phyloP scores from a whole-genome alignment of 2,888 invertebrate genomes.

The Patella caerulea region DNA sequence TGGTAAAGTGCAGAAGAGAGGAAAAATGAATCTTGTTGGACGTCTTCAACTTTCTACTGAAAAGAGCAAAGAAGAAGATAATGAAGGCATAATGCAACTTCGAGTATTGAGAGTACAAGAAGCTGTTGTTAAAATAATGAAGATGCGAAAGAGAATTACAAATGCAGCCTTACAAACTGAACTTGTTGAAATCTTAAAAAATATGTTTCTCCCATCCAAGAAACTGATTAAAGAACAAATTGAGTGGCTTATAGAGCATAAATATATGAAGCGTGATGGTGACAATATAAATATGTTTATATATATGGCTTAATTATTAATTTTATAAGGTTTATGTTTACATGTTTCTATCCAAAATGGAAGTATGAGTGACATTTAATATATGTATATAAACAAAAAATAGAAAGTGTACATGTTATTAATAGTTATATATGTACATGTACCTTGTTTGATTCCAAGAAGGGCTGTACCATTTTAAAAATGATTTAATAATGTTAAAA shows the following conservation, averaged over 20 bases:
- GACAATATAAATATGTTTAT: conserved; percentile 98
- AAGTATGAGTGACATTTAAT: too few species aligned
- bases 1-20: conserved; percentile 92
- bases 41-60: conserved; percentile 95
- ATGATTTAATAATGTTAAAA: too few species aligned
- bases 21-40: conserved; percentile 96
- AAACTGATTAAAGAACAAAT: conserved; percentile 99
- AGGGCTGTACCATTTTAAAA: too few species aligned
- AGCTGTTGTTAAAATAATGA: conserved; percentile 98
- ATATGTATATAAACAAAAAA: too few species aligned
- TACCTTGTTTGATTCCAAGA: too few species aligned
- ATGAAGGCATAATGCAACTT: conserved; percentile 97
- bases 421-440: too few species aligned
- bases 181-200: conserved; percentile 96
- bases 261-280: conserved; percentile 96
- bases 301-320: conserved; percentile 83
- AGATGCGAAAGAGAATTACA: conserved; percentile 95
- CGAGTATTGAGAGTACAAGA: conserved; percentile 94
- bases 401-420: too few species aligned
- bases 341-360: too few species aligned
- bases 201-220: conserved; percentile 99
- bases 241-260: conserved; percentile 99
- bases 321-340: too few species aligned
- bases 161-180: conserved; percentile 97
- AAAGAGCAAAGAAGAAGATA: conserved; percentile 95